Conservation (phyloP, 2,888 invertebrate species). For the Julus scanicus region DNA sequence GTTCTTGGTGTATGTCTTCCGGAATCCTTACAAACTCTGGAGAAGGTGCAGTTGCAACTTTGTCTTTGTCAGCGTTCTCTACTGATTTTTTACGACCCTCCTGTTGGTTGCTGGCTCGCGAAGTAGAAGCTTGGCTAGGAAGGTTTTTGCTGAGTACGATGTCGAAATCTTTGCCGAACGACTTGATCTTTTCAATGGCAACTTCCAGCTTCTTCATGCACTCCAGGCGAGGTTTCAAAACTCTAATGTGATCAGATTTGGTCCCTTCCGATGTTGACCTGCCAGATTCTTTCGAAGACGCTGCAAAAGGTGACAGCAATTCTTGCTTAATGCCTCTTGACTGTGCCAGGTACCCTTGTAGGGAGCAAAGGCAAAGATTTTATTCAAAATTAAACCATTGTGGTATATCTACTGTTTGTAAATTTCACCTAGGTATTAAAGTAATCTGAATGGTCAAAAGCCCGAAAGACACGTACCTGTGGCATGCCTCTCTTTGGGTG, state of each 20-base stretch:
- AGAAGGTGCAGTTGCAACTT: not conserved
- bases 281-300: not conserved
- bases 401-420: no score
- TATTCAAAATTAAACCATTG: no score
- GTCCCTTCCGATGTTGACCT: not conserved
- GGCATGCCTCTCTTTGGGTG: not conserved
- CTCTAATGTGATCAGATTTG: not conserved
- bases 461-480: not conserved
- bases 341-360: not conserved
- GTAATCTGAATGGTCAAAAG: no score
- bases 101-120: not conserved
- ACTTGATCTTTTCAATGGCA: slow-evolving; percentile 25
- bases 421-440: no score
- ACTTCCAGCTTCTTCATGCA: slow-evolving; percentile 53
- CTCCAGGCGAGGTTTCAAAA: not conserved
- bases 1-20: not conserved
- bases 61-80: not conserved
- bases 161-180: slow-evolving; percentile 21
- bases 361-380: not conserved
- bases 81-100: not conserved
- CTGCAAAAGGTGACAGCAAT: not conserved
- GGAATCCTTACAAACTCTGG: not conserved
- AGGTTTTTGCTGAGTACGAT: not conserved
- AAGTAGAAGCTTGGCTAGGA: not conserved
- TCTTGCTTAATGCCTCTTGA: not conserved